A percentile compares a stretch with the other conserved stretches of the same genome.
Conservation (phyloP, 2,113 vertebrate genomes). For the Alaudala cheleensis region DNA sequence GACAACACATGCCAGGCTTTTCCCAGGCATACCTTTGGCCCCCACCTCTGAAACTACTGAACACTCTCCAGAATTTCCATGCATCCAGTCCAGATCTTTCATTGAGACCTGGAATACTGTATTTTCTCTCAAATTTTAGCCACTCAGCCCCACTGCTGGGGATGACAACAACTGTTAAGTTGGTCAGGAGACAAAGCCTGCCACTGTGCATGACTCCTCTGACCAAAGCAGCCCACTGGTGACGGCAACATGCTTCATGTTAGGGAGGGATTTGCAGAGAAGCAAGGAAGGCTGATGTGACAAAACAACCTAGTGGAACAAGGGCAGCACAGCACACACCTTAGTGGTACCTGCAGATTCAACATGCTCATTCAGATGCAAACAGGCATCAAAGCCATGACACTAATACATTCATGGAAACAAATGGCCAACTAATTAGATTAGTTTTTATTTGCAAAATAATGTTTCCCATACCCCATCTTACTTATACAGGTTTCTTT, state of each 20-base stretch:
- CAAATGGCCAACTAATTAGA: background rate
- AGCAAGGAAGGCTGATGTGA: background rate
- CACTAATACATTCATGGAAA: background rate
- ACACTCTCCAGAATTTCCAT: background rate
- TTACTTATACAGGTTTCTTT: background rate
- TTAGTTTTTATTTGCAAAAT: background rate
- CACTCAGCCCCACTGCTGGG: background rate
- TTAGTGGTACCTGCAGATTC: background rate
- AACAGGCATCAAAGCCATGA: background rate
- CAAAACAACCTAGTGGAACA: background rate
- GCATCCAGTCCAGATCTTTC: background rate
- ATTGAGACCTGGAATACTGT: background rate
- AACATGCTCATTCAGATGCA: background rate
- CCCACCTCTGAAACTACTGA: background rate
- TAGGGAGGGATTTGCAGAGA: background rate
- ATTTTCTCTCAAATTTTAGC: background rate
- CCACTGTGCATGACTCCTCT: background rate
- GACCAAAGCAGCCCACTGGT: background rate
- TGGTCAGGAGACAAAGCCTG: background rate
- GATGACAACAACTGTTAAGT: fast-evolving
- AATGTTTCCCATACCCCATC: background rate
- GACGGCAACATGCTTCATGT: fast-evolving
- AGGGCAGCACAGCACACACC: background rate
- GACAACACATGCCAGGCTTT: background rate
- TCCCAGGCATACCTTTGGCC: background rate